Conservation (phyloP, 2,888 invertebrate genomes). For the Drosophila yooni region DNA sequence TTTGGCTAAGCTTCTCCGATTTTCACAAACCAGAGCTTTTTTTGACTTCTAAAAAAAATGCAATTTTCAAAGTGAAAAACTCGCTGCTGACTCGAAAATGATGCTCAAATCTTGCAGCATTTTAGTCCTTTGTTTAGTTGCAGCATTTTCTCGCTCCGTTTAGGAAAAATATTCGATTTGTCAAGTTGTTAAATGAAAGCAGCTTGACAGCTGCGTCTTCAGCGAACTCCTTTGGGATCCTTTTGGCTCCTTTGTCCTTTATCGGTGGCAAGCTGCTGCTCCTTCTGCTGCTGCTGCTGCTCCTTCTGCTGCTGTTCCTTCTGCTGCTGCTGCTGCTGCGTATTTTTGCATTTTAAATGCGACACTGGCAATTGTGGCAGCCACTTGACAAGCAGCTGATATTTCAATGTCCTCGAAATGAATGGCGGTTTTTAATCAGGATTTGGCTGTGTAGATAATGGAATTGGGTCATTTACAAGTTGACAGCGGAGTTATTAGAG, state of each 20-base stretch:
- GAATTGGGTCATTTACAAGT: neutral
- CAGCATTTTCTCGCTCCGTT: neutral
- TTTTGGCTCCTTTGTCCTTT: conserved; percentile 20
- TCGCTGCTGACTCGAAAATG: neutral
- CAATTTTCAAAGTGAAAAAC: rapidly evolving
- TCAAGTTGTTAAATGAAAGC: conserved; percentile 70
- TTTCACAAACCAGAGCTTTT: neutral
- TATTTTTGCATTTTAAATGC: conserved; percentile 52
- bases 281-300: neutral
- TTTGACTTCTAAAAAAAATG: neutral
- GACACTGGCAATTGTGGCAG: conserved; percentile 49
- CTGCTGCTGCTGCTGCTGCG: neutral
- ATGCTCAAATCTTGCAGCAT: neutral
- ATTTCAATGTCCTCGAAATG: conserved; percentile 55
- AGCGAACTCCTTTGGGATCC: neutral
- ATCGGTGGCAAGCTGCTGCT: conserved; percentile 7
- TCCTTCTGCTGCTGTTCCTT: neutral
- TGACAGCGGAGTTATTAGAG: neutral
- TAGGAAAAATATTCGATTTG: conserved; percentile 70
- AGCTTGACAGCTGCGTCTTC: conserved; percentile 35
- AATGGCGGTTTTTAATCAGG: conserved; percentile 48
- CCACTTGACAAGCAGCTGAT: conserved; percentile 37
- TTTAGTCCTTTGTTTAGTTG: conserved; percentile 12
- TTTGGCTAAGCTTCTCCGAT: neutral
- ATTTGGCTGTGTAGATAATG: conserved; percentile 17